A percentile compares a stretch with the other conserved stretches of the same genome.
Evolutionary conservation across 1,140 invertebrate species (phyloP).

Genomic region (Penaeus chinensis): DNA sequence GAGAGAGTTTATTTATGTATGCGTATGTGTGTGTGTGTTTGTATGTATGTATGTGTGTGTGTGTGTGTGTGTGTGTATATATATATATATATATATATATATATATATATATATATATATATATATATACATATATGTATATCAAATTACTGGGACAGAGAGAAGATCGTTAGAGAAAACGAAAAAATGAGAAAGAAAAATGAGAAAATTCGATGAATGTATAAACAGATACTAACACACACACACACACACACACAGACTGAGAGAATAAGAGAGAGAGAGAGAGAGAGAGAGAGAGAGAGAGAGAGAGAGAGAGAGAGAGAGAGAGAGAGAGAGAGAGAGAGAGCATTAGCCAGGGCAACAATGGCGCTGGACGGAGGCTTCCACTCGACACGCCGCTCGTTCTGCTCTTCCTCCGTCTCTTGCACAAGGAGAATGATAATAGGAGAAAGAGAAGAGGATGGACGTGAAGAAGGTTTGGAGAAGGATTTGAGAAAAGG

Average conservation of each 20-base stretch:
- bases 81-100: too few species aligned
- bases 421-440: too few species aligned
- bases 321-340: background rate
- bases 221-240: background rate
- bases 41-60: too few species aligned
- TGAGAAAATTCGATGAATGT: background rate
- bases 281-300: constrained; percentile 32
- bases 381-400: too few species aligned
- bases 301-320: constrained; percentile 21
- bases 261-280: constrained; percentile 31
- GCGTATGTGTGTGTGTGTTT: too few species aligned
- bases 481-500: background rate
- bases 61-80: too few species aligned
- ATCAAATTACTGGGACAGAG: constrained; percentile 64
- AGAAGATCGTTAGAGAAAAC: constrained; percentile 17
- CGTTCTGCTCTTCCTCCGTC: too few species aligned
- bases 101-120: too few species aligned
- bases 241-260: background rate
- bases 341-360: background rate
- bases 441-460: background rate
- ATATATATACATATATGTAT: background rate
- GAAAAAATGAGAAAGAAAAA: constrained; percentile 50
- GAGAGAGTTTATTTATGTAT: background rate
- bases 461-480: background rate
- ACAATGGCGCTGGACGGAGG: too few species aligned